Evolutionary conservation across 2,888 invertebrate species (phyloP), one percentile per base, ranked within the genome.

Genomic region (Cosmopolites sordidus): DNA sequence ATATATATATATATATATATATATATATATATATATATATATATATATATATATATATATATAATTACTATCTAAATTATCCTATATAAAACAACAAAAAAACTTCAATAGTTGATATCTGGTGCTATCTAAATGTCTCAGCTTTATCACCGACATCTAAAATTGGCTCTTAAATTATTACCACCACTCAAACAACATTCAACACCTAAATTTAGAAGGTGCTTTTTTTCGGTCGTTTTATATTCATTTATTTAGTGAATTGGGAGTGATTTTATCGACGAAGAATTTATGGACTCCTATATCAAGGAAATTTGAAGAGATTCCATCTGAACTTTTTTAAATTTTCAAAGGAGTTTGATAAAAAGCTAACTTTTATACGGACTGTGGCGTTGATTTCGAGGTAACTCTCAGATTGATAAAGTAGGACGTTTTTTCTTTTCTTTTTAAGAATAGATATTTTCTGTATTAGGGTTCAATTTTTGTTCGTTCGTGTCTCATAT

Each of bases 161-260:
- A 50, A 54, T 50, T 49, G 41, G 39, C 50, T 50, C 18, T 17
- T 54, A 54, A 54, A 47, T 54, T 50, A 50, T 50, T 30, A 44
- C 45, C 15, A 8, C 40, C 4, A 16, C 18, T 54, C 42, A 53
- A 18, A 51, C 47, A 48, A 18, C 33, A 37, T 11, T 16, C 51
- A 15, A 29, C 45, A 47, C 33, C 38, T 16, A 12, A 33, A 12
- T 33, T 33, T 11, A 3, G 12, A 11, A 5, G 33, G 33, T 33
- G 16, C 16, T 14, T 11, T 40, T 40, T 40, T 40, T 11, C 15
- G 15, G n/a, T 37, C 37, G 11, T 14, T 40, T 40, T 40, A 40
- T 16, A 16, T 40, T 16, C 40, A 16, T 45, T 54, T 54, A 54
- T 54, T 54, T 54, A 48, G 54, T 54, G 48, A 49, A 54, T 54